Base-by-base conservation (phyloP, 1,140 invertebrate genomes). In the Heterodera schachtii region DNA sequence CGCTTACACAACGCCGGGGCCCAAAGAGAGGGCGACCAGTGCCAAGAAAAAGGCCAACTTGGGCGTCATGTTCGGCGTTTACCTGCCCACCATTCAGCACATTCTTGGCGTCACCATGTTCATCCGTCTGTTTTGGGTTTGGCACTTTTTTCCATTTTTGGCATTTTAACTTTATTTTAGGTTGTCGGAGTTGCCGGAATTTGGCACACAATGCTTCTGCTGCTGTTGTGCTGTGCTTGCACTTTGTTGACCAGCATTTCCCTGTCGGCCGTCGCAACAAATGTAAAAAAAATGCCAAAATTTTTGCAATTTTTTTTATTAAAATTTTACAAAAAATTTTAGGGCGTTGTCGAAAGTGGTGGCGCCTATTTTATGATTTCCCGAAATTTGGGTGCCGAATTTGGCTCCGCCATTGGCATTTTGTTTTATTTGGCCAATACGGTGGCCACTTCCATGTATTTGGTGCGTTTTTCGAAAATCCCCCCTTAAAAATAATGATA, bases 331-430 rank as follows among this genome's bases (percentile, higher is more conserved):
- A 31, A 31, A 31, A 31, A 31, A 31, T 57, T 70, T n/a, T 19
- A 78, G 77, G 77, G 97, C n/a, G 96, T 98, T 75, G 97, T 99
- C 44, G 88, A 89, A 81, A 80, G 80, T 2, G 97, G 97, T 70
- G 97, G 97, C 19, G 97, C 96, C 70, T 99, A 99, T 91, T 99
- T 99, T 90, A 98, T 99, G 96, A 99, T 99, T 92, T 98, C 96
- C 2, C 92, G 97, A 87, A 95, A 96, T 80, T 92, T 99, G 78
- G 97, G 97, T 9, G 97, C 97, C 0, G 97, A 99, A 91, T 98
- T 98, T 91, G 97, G 97, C 66, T 96, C 96, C 2, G 97, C 97
- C 73, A 97, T 99, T 9, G 97, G 97, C 41, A 95, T 99, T 92
- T 91, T 99, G 4, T 99, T 99, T 92, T 99, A 98, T 91, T 95